These are phyloP conservation scores for Hippocampus comes DNA, from an alignment of 2,113 vertebrate species.

Conservation along the genomic window DNA sequence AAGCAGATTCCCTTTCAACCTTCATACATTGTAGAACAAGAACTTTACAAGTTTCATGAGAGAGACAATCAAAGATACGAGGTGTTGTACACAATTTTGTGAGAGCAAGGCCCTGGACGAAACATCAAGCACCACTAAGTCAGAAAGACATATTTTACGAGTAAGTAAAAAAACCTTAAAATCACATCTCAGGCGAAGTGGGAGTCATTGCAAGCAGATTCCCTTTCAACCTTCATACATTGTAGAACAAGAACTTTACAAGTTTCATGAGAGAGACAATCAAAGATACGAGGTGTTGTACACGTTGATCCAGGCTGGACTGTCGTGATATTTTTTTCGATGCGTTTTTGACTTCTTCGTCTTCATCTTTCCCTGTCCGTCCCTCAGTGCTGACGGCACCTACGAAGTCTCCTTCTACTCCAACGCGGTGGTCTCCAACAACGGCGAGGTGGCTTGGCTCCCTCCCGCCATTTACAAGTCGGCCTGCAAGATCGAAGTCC, in stretches of 20 bases:
- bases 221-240: background rate
- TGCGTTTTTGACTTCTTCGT: background rate
- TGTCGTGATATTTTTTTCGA: background rate
- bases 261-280: background rate
- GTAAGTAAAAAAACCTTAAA: background rate
- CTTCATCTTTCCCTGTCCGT: background rate
- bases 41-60: background rate
- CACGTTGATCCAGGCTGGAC: background rate
- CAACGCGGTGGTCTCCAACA: slow-evolving; percentile 75
- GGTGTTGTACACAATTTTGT: background rate
- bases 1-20: background rate
- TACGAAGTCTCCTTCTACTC: slow-evolving; percentile 81
- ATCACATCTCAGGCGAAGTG: background rate
- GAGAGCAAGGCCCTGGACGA: background rate
- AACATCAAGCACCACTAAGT: background rate
- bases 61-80: background rate
- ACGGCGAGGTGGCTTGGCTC: slow-evolving; percentile 76
- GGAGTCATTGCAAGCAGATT: background rate
- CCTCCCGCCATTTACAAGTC: slow-evolving; percentile 81
- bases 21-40: background rate
- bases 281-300: background rate
- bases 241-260: background rate
- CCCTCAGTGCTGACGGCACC: slow-evolving; percentile 74
- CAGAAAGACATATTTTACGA: background rate
- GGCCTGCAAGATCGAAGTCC: slow-evolving; percentile 78